phyloP scores from a whole-genome alignment of 2,888 invertebrate species.

The Pammene fasciana region DNA sequence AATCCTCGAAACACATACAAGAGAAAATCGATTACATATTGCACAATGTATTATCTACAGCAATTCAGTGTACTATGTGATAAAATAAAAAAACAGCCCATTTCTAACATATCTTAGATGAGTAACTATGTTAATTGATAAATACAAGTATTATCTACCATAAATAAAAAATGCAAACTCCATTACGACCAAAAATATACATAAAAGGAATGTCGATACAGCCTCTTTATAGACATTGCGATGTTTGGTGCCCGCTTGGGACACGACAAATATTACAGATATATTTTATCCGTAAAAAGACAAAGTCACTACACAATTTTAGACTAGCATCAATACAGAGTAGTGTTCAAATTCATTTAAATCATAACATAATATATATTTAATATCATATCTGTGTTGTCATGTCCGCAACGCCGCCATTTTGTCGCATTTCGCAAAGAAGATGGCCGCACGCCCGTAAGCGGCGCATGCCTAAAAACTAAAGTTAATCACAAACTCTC shows the following conservation, averaged over 20 bases:
- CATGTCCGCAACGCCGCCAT: slow-evolving; percentile 36
- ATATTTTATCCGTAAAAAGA: slow-evolving; percentile 11
- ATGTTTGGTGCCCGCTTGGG: slow-evolving; percentile 38
- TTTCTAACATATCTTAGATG: slow-evolving; percentile 68
- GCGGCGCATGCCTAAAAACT: slow-evolving; percentile 61
- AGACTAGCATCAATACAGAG: slow-evolving; percentile 22
- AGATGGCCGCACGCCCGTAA: slow-evolving; percentile 76
- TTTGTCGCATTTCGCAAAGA: slow-evolving; percentile 48
- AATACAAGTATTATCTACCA: slow-evolving; percentile 59
- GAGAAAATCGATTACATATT: slow-evolving; percentile 58
- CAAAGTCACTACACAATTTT: slow-evolving; percentile 34
- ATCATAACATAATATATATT: not conserved
- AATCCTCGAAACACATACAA: slow-evolving; percentile 47
- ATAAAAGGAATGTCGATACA: slow-evolving; percentile 71
- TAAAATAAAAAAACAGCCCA: slow-evolving; percentile 69
- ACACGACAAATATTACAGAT: slow-evolving; percentile 18
- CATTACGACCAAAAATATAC: slow-evolving; percentile 55
- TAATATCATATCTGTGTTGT: not conserved
- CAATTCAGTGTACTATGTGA: slow-evolving; percentile 55
- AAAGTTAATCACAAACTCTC: slow-evolving; percentile 66
- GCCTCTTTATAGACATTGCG: slow-evolving; percentile 52
- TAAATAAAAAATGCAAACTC: slow-evolving; percentile 60
- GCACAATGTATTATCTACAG: slow-evolving; percentile 60
- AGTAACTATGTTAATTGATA: slow-evolving; percentile 56
- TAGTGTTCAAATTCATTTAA: slow-evolving; percentile 1